Percentiles rank a stretch among this genome's conserved stretches.
These are phyloP conservation scores for Gopherus flavomarginatus DNA, from an alignment of 2,113 vertebrate genomes.

Conservation along the genomic window DNA sequence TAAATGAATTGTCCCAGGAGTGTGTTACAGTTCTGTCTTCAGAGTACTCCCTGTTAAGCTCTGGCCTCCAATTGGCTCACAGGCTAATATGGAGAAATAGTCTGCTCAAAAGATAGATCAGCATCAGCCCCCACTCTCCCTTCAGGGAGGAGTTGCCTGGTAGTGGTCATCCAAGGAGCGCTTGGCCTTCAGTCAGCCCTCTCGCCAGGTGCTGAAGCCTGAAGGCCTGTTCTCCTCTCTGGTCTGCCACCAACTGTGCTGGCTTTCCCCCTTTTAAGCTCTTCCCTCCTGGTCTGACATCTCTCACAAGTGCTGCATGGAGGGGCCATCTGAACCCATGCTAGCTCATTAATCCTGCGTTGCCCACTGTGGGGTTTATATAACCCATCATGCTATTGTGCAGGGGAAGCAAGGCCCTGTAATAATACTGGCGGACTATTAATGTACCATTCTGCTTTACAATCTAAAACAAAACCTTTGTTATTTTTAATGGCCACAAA, in stretches of 20 bases:
- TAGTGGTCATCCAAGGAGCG: not conserved
- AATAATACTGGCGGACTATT: no score
- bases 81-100: not conserved
- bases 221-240: not conserved
- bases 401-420: not conserved
- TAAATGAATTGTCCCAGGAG: not conserved
- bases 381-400: not conserved
- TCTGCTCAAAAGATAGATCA: not conserved
- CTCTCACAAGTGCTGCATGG: not conserved
- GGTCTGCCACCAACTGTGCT: not conserved
- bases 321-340: not conserved
- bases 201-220: not conserved
- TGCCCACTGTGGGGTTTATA: not conserved
- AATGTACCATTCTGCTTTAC: no score
- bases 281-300: not conserved
- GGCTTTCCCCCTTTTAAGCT: not conserved
- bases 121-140: not conserved
- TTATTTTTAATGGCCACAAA: conserved; percentile 38
- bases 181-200: not conserved
- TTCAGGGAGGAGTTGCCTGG: not conserved
- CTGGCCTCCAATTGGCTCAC: not conserved
- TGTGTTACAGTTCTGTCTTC: not conserved
- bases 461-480: conserved; percentile 40
- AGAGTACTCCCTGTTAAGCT: not conserved
- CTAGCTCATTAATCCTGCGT: not conserved